phyloP scores from a whole-genome alignment of 1,140 invertebrate genomes.

The Caenorhabditis latens region DNA sequence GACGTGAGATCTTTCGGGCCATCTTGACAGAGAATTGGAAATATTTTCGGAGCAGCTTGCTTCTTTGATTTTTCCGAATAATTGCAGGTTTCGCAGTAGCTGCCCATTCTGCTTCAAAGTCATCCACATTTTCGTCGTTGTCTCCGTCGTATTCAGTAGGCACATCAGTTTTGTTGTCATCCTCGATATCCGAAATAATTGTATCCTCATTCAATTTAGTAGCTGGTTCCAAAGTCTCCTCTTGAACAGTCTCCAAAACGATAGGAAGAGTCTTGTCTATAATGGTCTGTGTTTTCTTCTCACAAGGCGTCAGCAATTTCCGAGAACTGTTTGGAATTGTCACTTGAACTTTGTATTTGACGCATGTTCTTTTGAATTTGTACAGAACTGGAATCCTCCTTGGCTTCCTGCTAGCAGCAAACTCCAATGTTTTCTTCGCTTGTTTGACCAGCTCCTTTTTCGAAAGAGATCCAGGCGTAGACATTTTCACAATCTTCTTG shows the following conservation, averaged over 20 bases:
- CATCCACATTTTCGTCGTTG: background rate
- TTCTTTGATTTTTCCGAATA: background rate
- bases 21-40: conserved; percentile 21
- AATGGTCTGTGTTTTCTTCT: too few relatives aligned
- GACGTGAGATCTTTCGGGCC: background rate
- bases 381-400: background rate
- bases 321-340: background rate
- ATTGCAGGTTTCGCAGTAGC: background rate
- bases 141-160: background rate
- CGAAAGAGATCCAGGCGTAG: too few relatives aligned
- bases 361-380: conserved; percentile 21
- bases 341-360: conserved; percentile 20
- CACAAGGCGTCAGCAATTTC: too few relatives aligned
- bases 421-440: background rate
- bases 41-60: background rate
- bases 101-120: background rate
- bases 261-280: too few relatives aligned
- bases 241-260: background rate
- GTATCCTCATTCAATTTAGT: background rate
- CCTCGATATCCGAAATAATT: background rate
- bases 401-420: background rate
- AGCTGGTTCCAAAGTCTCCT: background rate
- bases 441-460: background rate
- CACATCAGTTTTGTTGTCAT: background rate
- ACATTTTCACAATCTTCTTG: background rate